Evolutionary conservation across 2,888 invertebrate genomes (phyloP).

Genomic region (Ophioninae sp.): DNA sequence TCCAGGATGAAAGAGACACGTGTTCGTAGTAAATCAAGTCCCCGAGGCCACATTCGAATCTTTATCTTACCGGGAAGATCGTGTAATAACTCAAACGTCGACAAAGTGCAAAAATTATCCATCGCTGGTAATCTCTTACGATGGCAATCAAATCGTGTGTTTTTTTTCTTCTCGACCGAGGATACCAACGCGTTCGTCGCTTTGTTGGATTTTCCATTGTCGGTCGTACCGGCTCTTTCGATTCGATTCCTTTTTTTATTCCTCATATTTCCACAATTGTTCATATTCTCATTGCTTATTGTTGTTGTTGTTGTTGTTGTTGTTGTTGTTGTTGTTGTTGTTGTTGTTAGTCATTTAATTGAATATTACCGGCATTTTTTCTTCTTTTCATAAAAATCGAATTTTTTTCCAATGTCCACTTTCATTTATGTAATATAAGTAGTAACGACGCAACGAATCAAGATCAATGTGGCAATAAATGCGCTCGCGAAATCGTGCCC

Average conservation of each 20-base stretch:
- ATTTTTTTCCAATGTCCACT: not conserved
- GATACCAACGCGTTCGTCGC: constrained; percentile 1
- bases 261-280: no score
- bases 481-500: not conserved
- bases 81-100: constrained; percentile 15
- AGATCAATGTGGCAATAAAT: not conserved
- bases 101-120: constrained; percentile 4
- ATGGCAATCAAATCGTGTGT: not conserved
- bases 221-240: not conserved
- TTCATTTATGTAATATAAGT: not conserved
- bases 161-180: not conserved
- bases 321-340: no score
- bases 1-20: constrained; percentile 13
- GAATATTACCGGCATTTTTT: not conserved
- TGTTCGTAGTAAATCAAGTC: constrained; percentile 1
- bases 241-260: no score
- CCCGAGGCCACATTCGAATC: not conserved
- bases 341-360: no score
- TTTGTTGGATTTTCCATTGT: not conserved
- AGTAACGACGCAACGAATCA: not conserved
- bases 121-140: not conserved
- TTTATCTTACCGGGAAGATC: constrained; percentile 10
- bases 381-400: not conserved
- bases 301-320: no score
- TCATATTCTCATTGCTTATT: no score